Evolutionary conservation across 2,797 vertebrate species (phyloP), one percentile per base, ranked within the genome.

Genomic region (Jordanella pulchra): DNA sequence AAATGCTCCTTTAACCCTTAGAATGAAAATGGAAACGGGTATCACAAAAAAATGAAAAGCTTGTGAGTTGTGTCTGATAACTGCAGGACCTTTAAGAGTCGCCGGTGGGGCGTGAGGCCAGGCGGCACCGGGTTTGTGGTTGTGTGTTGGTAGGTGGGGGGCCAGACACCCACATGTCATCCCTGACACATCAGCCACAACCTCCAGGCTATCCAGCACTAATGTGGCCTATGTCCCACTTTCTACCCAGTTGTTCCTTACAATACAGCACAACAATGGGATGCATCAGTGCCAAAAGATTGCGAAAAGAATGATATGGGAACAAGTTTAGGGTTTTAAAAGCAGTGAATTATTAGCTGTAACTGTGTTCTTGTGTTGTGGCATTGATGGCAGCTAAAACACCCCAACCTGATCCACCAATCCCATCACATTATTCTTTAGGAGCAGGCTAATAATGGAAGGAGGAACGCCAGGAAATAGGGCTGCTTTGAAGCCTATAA

Each of bases 191-290:
- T 94, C 93, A 92, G 89, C 94, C 83, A 55, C 76, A 73, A 76
- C 77, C 84, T 91, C 85, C 85, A 2, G 95, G 96, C 95, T 92
- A 95, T 95, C 92, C 77, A 75, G 84, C 80, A 77, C 92, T 96
- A 96, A 96, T 94, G 93, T 91, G 92, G 93, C 93, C 94, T 82
- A 95, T 95, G 96, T 94, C 94, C 95, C 94, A 96, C 94, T 96
- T 94, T 97, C 94, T 94, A 94, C 92, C 91, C 93, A 67, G 76
- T 75, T 71, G 27, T 66, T 86, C 80, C 86, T 87, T 87, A 88
- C 90, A 86, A 91, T 39, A 39, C 86, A 79, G 74, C 84, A 83
- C 85, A 89, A 90, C 92, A 92, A 90, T 91, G 88, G 87, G 89
- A 90, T 81, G 86, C 85, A 79, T 76, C 73, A 28, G 79, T 39